A percentile compares a stretch with the other conserved stretches of the same genome.
phyloP scores from a whole-genome alignment of 2,113 vertebrate genomes.

The Capreolus pygargus region DNA sequence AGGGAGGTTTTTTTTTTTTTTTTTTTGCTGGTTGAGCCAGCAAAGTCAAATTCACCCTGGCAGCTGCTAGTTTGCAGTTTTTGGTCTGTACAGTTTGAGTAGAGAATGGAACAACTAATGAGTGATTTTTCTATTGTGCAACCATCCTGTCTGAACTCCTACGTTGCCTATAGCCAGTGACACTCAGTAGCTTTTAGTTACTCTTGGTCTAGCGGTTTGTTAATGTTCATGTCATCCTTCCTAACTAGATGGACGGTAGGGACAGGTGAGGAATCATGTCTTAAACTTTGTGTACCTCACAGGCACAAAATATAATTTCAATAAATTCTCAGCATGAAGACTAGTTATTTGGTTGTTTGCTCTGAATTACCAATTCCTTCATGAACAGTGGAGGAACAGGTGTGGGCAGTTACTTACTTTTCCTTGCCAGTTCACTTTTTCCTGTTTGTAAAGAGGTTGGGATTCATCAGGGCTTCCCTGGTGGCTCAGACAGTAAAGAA shows the following conservation, averaged over 20 bases:
- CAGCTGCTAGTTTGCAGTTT: not conserved
- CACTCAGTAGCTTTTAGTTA: not conserved
- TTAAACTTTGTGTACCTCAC: not conserved
- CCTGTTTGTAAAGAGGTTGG: constrained; percentile 7
- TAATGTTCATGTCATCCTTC: not conserved
- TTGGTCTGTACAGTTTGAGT: not conserved
- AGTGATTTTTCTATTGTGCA: not conserved
- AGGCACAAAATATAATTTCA: not conserved
- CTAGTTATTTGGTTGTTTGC: not conserved
- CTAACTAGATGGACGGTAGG: not conserved
- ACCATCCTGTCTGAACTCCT: not conserved
- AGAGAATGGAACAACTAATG: not conserved
- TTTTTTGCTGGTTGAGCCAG: not conserved
- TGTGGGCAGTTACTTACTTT: constrained; percentile 11
- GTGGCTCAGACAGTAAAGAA: not conserved
- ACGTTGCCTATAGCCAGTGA: too few relatives aligned
- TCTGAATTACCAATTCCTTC: constrained; percentile 15
- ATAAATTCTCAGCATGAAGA: not conserved
- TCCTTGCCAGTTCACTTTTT: not conserved
- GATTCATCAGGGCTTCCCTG: not conserved
- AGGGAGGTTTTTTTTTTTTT: too few relatives aligned
- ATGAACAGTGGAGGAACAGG: not conserved
- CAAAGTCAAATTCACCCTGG: not conserved
- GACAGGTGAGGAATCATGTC: not conserved
- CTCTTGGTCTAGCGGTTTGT: not conserved